Conservation (phyloP, 2,888 invertebrate genomes). For the Eurytoma californica region DNA sequence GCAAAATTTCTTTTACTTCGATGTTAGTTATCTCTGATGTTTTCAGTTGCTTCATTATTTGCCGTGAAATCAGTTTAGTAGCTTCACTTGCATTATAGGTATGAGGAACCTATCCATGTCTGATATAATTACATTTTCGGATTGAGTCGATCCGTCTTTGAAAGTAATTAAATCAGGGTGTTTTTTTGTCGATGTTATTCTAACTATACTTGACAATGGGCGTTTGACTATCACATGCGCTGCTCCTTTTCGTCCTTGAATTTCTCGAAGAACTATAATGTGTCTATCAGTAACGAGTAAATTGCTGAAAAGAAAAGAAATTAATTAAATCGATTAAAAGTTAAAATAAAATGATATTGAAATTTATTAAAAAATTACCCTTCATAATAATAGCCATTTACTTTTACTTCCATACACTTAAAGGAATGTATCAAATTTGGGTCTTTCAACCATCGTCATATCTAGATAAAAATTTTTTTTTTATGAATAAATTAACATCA, state of each 20-base stretch:
- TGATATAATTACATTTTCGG: slow-evolving; percentile 86
- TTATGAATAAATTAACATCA: slow-evolving; percentile 14
- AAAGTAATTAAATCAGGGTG: slow-evolving; percentile 98
- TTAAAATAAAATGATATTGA: background rate
- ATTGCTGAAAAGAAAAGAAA: slow-evolving; percentile 80
- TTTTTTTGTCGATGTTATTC: slow-evolving; percentile 96
- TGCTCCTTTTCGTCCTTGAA: slow-evolving; percentile 85
- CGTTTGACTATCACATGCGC: slow-evolving; percentile 92
- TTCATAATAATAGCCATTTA: slow-evolving; percentile 91
- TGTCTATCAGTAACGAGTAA: slow-evolving; percentile 91
- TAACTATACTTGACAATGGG: slow-evolving; percentile 93
- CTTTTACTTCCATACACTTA: slow-evolving; percentile 93
- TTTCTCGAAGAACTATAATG: slow-evolving; percentile 89
- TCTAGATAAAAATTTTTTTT: slow-evolving; percentile 61
- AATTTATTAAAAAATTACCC: slow-evolving; percentile 72
- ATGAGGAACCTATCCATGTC: slow-evolving; percentile 96
- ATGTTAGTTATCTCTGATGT: slow-evolving; percentile 65
- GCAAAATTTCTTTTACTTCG: slow-evolving; percentile 29
- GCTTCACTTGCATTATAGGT: slow-evolving; percentile 93
- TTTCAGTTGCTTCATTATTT: slow-evolving; percentile 83
- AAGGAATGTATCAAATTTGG: slow-evolving; percentile 91
- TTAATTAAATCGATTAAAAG: too few relatives aligned
- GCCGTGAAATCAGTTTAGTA: slow-evolving; percentile 91
- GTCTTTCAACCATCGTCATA: slow-evolving; percentile 82
- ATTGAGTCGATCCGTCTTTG: slow-evolving; percentile 91